Evolutionary conservation across 2,797 vertebrate genomes (phyloP), one percentile per base, ranked within the genome.

Genomic region (Eulemur rubriventer): DNA sequence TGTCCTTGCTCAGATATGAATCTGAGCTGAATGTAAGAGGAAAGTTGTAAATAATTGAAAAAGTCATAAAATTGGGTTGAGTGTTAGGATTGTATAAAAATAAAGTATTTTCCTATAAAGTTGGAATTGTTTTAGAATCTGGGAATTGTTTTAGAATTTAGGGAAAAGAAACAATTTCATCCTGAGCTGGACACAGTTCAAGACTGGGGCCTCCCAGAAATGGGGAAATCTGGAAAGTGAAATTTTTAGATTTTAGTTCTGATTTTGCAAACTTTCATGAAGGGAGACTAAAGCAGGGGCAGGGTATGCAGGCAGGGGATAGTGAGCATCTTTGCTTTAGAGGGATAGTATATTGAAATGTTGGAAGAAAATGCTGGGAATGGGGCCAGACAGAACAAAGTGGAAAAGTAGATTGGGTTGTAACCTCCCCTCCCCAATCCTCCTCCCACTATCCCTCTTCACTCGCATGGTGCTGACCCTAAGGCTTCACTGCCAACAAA

Each of bases 91-190:
- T 67, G 2, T 72, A 92, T 87, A 92, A 83, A 96, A 79, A 88
- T 87, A 93, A 91, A 84, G 20, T 46, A 3, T 30, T 57, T 93
- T 82, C 46, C 65, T 67, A 63, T 76, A 81, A 92, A 97, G 67
- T 93, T 55, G 46, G 48, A 73, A 93, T 82, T 93, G 75, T 86
- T 96, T 75, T 65, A 52, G 75, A 94, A 76, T 67, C 63, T 89
- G 82, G 69, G 48, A 73, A 93, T 82, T 93, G 75, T 86, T 96
- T 75, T 65, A 52, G 75, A 95, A 76, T 67, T 87, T 70, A 90
- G 46, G 35, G 20, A 94, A 95, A 90, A 57, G 16, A 75, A 91
- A 61, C 50, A 59, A 50, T 57, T 96, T 35, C 35, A 84, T 59
- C 43, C 55, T 84, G 79, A 87, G 14, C 41, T 72, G 69, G 72